Percentiles rank a stretch among this genome's conserved stretches.
Conservation (phyloP, 2,797 vertebrate genomes). For the Microctenopoma lineatum region DNA sequence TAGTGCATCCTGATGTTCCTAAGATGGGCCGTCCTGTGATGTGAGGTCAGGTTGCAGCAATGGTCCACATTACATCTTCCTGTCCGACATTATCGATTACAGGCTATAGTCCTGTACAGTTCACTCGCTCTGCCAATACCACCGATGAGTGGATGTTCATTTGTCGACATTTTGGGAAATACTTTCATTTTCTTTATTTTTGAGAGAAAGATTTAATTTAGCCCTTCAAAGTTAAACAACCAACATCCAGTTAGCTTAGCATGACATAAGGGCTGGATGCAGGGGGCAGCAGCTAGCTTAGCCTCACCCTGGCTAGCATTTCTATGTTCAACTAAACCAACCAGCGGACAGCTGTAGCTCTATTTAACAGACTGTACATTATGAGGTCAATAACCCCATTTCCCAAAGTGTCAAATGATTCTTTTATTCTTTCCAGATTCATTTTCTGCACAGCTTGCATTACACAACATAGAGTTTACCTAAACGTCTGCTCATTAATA, state of each 20-base stretch:
- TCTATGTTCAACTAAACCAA: slow-evolving; percentile 29
- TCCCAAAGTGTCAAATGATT: slow-evolving; percentile 8
- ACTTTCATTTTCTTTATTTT: not conserved
- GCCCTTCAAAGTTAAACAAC: not conserved
- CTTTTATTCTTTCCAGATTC: slow-evolving; percentile 6
- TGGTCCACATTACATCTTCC: slow-evolving; percentile 25
- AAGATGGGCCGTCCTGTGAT: slow-evolving; percentile 78
- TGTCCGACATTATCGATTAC: slow-evolving; percentile 19
- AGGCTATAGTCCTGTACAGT: slow-evolving; percentile 1
- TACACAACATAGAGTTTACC: slow-evolving; percentile 12
- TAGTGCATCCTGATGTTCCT: slow-evolving; percentile 74
- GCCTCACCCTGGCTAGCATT: not conserved
- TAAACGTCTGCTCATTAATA: slow-evolving; percentile 20
- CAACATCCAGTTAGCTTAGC: not conserved
- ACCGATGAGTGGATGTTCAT: not conserved
- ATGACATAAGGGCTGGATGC: slow-evolving; percentile 3
- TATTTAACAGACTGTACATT: not conserved
- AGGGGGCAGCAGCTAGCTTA: not conserved
- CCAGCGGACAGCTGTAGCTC: not conserved
- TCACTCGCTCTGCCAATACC: not conserved
- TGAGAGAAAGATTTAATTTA: not conserved
- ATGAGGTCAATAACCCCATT: not conserved
- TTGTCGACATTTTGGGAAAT: slow-evolving; percentile 6
- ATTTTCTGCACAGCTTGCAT: slow-evolving; percentile 13
- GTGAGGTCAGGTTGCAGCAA: slow-evolving; percentile 53